Evolutionary conservation across 2,797 vertebrate species (phyloP).

Genomic region (Crax fasciolata): DNA sequence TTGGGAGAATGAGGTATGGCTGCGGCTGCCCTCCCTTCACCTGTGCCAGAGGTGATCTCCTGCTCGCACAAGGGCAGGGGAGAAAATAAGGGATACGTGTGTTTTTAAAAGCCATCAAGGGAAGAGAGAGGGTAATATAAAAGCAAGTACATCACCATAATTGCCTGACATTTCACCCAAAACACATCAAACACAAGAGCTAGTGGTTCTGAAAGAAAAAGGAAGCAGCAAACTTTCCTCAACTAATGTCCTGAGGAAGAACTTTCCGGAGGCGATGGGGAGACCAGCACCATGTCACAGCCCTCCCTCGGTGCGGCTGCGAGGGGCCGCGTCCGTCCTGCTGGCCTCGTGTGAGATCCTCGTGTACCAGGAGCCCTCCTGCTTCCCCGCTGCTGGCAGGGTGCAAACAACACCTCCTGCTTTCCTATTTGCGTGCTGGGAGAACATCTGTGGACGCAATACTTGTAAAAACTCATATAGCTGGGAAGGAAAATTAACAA

Average conservation of each 20-base stretch:
- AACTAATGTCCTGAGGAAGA: not conserved
- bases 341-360: too few species aligned
- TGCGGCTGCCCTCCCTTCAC: not conserved
- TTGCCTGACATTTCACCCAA: not conserved
- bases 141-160: not conserved
- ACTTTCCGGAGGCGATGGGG: not conserved
- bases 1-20: not conserved
- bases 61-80: not conserved
- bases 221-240: not conserved
- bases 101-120: not conserved
- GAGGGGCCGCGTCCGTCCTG: too few species aligned
- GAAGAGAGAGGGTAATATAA: not conserved
- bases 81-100: not conserved
- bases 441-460: not conserved
- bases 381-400: not conserved
- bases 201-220: not conserved
- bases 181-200: not conserved
- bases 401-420: not conserved
- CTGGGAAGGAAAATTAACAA: not conserved
- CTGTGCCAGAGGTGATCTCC: not conserved
- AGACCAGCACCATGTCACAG: fast-evolving
- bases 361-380: not conserved
- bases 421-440: not conserved
- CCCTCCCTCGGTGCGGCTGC: not conserved
- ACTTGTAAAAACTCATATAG: not conserved